Evolutionary conservation across 2,797 vertebrate species (phyloP).

Genomic region (Poecilia picta): DNA sequence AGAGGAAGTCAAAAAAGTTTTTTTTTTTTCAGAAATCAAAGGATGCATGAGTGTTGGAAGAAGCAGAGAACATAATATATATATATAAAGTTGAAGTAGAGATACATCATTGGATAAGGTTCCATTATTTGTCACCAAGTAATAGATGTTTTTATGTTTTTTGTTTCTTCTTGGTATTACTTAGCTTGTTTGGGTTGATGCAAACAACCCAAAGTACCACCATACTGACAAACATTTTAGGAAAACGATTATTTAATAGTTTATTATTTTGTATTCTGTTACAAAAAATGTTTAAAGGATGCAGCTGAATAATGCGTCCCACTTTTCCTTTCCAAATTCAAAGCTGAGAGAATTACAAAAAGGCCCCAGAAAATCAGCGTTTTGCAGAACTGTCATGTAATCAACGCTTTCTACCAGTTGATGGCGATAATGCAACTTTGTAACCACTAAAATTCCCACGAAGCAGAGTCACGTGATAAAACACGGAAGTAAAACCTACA

Average conservation of each 20-base stretch:
- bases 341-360: not conserved
- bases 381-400: not conserved
- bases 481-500: constrained; percentile 58
- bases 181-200: not conserved
- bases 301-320: not conserved
- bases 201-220: not conserved
- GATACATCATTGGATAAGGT: not conserved
- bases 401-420: not conserved
- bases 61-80: too few relatives aligned
- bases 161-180: not conserved
- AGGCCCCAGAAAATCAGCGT: not conserved
- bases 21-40: too few relatives aligned
- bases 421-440: not conserved
- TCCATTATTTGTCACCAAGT: not conserved
- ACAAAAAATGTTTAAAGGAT: not conserved
- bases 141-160: not conserved
- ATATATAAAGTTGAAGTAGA: not conserved
- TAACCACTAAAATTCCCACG: not conserved
- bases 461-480: constrained; percentile 59
- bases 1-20: too few relatives aligned
- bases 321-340: not conserved
- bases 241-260: not conserved
- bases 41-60: too few relatives aligned
- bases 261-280: not conserved
- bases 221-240: not conserved